phyloP scores from a whole-genome alignment of 2,113 vertebrate species.

The Lepisosteus osseus region DNA sequence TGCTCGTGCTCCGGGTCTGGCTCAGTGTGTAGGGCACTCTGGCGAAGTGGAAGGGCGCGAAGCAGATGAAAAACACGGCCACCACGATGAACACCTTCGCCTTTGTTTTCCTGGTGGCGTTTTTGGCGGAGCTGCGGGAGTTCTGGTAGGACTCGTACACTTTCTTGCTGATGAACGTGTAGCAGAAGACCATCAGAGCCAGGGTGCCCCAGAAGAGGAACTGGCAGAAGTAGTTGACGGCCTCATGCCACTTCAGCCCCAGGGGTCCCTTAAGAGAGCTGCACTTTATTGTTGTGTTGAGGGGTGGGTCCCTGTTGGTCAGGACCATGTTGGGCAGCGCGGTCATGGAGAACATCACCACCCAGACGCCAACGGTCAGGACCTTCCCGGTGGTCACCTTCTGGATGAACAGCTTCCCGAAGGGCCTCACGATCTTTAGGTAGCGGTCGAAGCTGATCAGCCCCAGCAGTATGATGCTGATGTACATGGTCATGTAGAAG shows the following conservation, averaged over 20 bases:
- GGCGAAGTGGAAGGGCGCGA: slow-evolving; percentile 64
- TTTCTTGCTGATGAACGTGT: slow-evolving; percentile 69
- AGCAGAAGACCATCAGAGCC: slow-evolving; percentile 61
- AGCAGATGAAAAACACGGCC: slow-evolving; percentile 66
- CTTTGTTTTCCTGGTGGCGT: slow-evolving; percentile 50
- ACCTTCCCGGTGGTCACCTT: slow-evolving; percentile 47
- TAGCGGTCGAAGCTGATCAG: slow-evolving; percentile 74
- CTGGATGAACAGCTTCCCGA: slow-evolving; percentile 55
- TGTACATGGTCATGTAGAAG: slow-evolving; percentile 76
- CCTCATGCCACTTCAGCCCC: slow-evolving; percentile 63
- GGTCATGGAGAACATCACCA: slow-evolving; percentile 48
- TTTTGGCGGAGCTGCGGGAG: slow-evolving; percentile 52
- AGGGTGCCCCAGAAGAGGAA: slow-evolving; percentile 66
- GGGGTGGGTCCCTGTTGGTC: slow-evolving; percentile 39
- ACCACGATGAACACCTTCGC: slow-evolving; percentile 69
- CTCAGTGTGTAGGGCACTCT: slow-evolving; percentile 66
- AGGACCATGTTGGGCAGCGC: slow-evolving; percentile 65
- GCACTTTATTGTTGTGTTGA: slow-evolving; percentile 44
- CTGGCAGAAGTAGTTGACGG: slow-evolving; percentile 66
- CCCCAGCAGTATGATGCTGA: slow-evolving; percentile 70
- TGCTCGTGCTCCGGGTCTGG: slow-evolving; percentile 41
- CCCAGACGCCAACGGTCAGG: slow-evolving; percentile 54
- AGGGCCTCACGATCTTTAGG: slow-evolving; percentile 67
- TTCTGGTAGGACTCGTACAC: slow-evolving; percentile 67
- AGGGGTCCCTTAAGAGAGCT: slow-evolving; percentile 54